Evolutionary conservation across 2,113 vertebrate species (phyloP).

Genomic region (Pseudois nayaur): DNA sequence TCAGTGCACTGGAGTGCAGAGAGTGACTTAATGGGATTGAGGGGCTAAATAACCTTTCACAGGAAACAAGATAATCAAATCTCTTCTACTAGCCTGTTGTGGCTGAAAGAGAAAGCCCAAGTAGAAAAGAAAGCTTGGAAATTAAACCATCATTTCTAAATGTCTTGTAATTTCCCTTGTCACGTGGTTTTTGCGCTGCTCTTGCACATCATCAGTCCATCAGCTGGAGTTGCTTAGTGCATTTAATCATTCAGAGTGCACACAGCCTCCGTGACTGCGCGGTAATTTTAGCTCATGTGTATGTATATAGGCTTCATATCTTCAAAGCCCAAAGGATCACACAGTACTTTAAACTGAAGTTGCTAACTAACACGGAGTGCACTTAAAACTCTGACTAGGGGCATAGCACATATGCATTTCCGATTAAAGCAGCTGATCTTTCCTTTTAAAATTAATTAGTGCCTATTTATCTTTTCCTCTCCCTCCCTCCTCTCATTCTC

Average conservation of each 20-base stretch:
- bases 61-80: constrained; percentile 75
- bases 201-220: constrained; percentile 17
- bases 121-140: constrained; percentile 63
- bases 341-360: constrained; percentile 41
- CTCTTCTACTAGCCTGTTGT: constrained; percentile 59
- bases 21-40: constrained; percentile 63
- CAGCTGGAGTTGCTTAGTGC: constrained; percentile 39
- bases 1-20: constrained; percentile 68
- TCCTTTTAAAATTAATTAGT: constrained; percentile 62
- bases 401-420: neutral
- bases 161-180: constrained; percentile 46
- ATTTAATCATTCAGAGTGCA: constrained; percentile 48
- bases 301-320: neutral
- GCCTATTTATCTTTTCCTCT: constrained; percentile 55
- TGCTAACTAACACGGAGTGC: constrained; percentile 41
- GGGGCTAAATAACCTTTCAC: constrained; percentile 64
- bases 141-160: constrained; percentile 63
- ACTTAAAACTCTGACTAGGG: constrained; percentile 36
- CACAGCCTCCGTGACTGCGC: neutral
- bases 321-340: constrained; percentile 56
- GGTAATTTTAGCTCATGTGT: constrained; percentile 32
- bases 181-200: constrained; percentile 10
- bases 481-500: neutral
- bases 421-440: constrained; percentile 42
- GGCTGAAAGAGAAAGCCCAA: constrained; percentile 53